Base-by-base conservation (phyloP, 1,140 invertebrate species). In the Scaptodrosophila lebanonensis region DNA sequence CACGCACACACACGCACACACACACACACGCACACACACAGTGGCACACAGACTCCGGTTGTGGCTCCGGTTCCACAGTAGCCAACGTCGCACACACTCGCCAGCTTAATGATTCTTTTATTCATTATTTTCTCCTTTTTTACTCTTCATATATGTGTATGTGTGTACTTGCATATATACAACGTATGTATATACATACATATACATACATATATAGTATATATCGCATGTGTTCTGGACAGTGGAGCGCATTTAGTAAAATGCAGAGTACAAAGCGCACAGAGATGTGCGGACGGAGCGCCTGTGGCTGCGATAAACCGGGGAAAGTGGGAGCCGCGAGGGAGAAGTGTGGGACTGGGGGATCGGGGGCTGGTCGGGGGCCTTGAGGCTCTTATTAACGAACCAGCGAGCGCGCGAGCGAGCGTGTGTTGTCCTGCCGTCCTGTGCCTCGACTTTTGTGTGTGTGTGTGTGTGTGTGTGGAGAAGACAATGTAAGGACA, bases 101-200 rank as follows among this genome's bases (percentile, higher is more conserved):
- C 69, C 61, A 61, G 75, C 73, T 79, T 79, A 79, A 79, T 79
- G 73, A 79, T 79, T 79, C 75, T 66, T 79, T 79, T 79, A 82
- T 79, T 79, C 73, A 82, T 79, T 82, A 79, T 79, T 79, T 69
- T 67, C 29, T 29, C 62, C 45, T 69, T 57, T 58, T 49, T 17
- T 35, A 30, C 48, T 30, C 38, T 38, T 5, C 44, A 18, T 11
- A 2, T 5, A 12, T 13, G 33, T 30, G 25, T 35, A 39, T 4
- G 20, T 48, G 32, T 52, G 20, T 35, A 18, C 17, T 42, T 44
- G 13, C 44, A 12, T 48, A 20, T 27, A 47, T 29, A 15, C 27
- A 2, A 60, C 40, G 32, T 35, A 12, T 18, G 29, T 32, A 22
- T 32, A 33, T 45, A n/a, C 1, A 3, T 8, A 9, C 13, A 11